These are phyloP conservation scores for Amblyraja radiata DNA, from an alignment of 2,797 vertebrate genomes.

Conservation along the genomic window DNA sequence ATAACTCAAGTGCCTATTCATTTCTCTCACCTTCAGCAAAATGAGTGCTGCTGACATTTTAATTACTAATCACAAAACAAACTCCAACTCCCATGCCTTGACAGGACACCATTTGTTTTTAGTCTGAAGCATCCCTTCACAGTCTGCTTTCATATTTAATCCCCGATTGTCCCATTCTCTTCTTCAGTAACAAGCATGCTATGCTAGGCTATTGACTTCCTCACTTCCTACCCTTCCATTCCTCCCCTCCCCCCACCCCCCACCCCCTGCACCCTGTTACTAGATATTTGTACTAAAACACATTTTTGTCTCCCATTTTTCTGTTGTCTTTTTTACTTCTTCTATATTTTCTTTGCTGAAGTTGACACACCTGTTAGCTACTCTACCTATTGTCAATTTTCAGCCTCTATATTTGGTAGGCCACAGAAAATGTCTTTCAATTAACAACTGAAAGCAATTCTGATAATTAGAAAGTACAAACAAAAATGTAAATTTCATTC, in stretches of 20 bases:
- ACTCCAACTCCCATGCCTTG: slow-evolving; percentile 20
- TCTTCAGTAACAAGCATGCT: slow-evolving; percentile 58
- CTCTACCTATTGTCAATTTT: background rate
- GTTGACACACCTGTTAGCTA: slow-evolving; percentile 33
- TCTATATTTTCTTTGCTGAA: slow-evolving; percentile 52
- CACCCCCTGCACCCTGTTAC: background rate
- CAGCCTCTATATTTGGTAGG: background rate
- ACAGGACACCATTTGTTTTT: slow-evolving; percentile 17
- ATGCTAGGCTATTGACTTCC: slow-evolving; percentile 52
- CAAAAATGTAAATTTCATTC: background rate
- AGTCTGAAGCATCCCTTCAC: slow-evolving; percentile 43
- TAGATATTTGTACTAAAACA: slow-evolving; percentile 32
- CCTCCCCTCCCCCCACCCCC: background rate
- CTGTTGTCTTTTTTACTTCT: slow-evolving; percentile 36
- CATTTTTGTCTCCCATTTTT: slow-evolving; percentile 42
- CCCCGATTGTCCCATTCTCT: slow-evolving; percentile 39
- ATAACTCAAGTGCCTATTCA: background rate
- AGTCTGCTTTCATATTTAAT: slow-evolving; percentile 43
- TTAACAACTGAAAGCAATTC: too few species aligned
- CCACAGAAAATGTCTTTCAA: background rate
- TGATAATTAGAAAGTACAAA: slow-evolving; percentile 6
- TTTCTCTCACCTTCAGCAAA: slow-evolving; percentile 27
- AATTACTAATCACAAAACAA: slow-evolving; percentile 35
- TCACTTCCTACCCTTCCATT: background rate
- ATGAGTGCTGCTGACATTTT: slow-evolving; percentile 46